Evolutionary conservation across 2,113 vertebrate species (phyloP).

Genomic region (Sceloporus undulatus): DNA sequence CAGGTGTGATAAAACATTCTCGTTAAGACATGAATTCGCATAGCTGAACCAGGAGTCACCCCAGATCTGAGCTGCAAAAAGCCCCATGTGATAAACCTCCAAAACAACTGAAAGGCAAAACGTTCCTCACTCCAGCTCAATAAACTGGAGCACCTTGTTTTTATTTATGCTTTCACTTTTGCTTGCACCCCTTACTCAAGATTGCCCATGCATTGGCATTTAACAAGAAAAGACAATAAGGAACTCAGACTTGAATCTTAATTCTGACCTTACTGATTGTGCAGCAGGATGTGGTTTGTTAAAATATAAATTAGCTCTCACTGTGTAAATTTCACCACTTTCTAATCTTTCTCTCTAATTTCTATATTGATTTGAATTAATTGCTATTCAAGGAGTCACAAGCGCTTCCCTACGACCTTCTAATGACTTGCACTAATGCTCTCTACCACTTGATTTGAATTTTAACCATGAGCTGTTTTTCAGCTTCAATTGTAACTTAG

Average conservation of each 20-base stretch:
- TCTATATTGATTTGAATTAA: constrained; percentile 69
- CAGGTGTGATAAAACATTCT: too few species aligned
- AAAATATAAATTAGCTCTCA: constrained; percentile 55
- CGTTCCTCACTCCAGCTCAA: not conserved
- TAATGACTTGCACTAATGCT: constrained; percentile 62
- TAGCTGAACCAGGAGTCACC: too few species aligned
- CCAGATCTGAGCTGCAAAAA: too few species aligned
- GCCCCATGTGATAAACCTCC: too few species aligned
- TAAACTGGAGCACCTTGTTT: not conserved
- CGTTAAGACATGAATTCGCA: too few species aligned
- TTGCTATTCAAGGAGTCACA: constrained; percentile 64
- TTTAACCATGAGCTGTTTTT: constrained; percentile 45
- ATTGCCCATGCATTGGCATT: not conserved
- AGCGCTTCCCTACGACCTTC: constrained; percentile 41
- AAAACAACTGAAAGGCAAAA: not conserved
- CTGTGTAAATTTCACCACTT: constrained; percentile 65
- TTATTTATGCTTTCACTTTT: constrained; percentile 17
- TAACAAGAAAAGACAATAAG: constrained; percentile 41
- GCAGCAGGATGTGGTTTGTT: constrained; percentile 54
- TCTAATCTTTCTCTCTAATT: constrained; percentile 65
- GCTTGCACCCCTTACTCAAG: not conserved
- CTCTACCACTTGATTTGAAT: constrained; percentile 61
- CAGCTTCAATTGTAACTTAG: constrained; percentile 36
- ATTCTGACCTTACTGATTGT: constrained; percentile 47
- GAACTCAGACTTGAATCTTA: constrained; percentile 41